Conservation (phyloP, 2,888 invertebrate species). For the Leucophenga maculata region DNA sequence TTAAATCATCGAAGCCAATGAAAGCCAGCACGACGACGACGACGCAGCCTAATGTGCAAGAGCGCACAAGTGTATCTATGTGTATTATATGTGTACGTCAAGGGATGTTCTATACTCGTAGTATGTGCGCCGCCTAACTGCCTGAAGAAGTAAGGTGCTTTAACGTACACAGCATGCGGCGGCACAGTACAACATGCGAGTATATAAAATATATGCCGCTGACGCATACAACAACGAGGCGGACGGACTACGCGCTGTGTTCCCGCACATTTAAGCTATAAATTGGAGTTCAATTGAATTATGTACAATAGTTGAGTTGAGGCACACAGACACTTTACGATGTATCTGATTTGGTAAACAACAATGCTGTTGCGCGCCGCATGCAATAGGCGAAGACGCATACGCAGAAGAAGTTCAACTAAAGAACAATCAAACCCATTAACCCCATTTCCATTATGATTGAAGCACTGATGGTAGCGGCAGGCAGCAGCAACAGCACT, state of each 20-base stretch:
- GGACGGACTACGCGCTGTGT: neutral
- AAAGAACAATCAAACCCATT: conserved; percentile 67
- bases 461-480: neutral
- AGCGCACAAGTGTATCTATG: neutral
- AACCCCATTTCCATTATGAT: conserved; percentile 61
- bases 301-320: conserved; percentile 60
- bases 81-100: neutral
- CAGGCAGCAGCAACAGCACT: neutral
- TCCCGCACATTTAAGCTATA: conserved; percentile 45
- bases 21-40: conserved; percentile 23
- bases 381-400: conserved; percentile 33
- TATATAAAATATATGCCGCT: neutral
- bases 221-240: conserved; percentile 12
- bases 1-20: conserved; percentile 63
- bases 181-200: no score
- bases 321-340: neutral
- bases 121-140: conserved; percentile 19
- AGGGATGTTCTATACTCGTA: neutral
- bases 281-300: conserved; percentile 68
- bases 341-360: conserved; percentile 52
- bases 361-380: conserved; percentile 19
- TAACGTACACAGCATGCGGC: conserved; percentile 32
- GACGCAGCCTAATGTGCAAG: conserved; percentile 5
- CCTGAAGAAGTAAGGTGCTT: conserved; percentile 28
- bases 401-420: conserved; percentile 55